Evolutionary conservation across 2,888 invertebrate genomes (phyloP).

Genomic region (Spialia ferax): DNA sequence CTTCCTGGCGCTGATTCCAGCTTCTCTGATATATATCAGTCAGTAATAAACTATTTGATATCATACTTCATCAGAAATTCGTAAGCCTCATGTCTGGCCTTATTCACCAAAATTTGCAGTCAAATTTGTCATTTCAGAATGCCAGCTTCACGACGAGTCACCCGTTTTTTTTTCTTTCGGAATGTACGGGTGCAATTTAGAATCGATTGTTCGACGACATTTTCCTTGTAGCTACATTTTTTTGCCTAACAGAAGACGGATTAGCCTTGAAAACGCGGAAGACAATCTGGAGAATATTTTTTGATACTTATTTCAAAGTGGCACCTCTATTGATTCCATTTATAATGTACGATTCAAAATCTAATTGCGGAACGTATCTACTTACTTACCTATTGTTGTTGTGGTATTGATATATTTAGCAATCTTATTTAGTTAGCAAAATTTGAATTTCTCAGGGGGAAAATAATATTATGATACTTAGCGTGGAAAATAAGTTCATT

Average conservation of each 20-base stretch:
- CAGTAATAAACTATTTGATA: too few relatives aligned
- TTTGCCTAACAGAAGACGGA: constrained; percentile 55
- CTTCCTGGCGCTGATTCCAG: too few relatives aligned
- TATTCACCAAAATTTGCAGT: not conserved
- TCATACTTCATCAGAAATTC: too few relatives aligned
- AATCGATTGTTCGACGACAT: constrained; percentile 57
- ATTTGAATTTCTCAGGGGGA: not conserved
- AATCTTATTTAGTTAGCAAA: not conserved
- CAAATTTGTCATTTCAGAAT: not conserved
- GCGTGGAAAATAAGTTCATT: too few relatives aligned
- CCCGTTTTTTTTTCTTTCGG: constrained; percentile 31
- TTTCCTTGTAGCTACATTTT: constrained; percentile 58
- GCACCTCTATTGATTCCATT: constrained; percentile 36
- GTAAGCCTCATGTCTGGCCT: too few relatives aligned
- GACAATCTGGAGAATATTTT: constrained; percentile 61
- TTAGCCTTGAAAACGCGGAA: constrained; percentile 73
- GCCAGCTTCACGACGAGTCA: not conserved
- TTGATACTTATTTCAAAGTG: constrained; percentile 41
- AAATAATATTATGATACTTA: not conserved
- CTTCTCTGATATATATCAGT: too few relatives aligned
- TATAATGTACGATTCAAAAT: constrained; percentile 37
- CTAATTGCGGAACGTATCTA: constrained; percentile 37
- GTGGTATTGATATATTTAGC: constrained; percentile 16
- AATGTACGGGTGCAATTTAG: constrained; percentile 50
- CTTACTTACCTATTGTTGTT: constrained; percentile 10